phyloP scores from a whole-genome alignment of 2,888 invertebrate species.

The Lacanobia wlatinum region DNA sequence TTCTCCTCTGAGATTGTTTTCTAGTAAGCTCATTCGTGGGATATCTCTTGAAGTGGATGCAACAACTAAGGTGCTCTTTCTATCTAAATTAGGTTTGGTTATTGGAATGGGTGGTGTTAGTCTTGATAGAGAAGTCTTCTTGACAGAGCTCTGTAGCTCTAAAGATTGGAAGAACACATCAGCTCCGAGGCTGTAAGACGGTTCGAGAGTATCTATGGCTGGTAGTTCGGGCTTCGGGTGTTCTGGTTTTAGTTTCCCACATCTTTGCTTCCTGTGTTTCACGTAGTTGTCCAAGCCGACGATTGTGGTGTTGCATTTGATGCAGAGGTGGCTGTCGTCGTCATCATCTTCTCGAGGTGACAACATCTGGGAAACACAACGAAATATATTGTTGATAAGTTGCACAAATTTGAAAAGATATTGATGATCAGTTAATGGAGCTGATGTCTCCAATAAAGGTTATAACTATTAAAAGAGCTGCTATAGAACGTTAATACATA shows the following conservation, averaged over 20 bases:
- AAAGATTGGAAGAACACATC: slow-evolving; percentile 97
- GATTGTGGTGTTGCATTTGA: slow-evolving; percentile 96
- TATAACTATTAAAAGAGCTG: not conserved
- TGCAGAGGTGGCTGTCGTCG: slow-evolving; percentile 96
- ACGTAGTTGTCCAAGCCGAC: slow-evolving; percentile 96
- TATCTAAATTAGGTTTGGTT: slow-evolving; percentile 78
- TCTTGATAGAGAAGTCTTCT: slow-evolving; percentile 89
- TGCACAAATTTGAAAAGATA: not conserved
- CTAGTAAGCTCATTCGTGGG: slow-evolving; percentile 84
- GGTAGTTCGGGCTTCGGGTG: slow-evolving; percentile 77
- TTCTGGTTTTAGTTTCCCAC: slow-evolving; percentile 85
- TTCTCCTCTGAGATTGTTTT: slow-evolving; percentile 88
- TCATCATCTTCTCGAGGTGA: slow-evolving; percentile 92
- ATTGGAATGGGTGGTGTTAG: slow-evolving; percentile 86
- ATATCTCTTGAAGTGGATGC: slow-evolving; percentile 82
- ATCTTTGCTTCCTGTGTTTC: slow-evolving; percentile 94
- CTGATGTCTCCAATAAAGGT: not conserved
- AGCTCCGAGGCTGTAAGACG: slow-evolving; percentile 92
- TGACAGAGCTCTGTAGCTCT: slow-evolving; percentile 94
- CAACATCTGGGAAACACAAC: slow-evolving; percentile 86
- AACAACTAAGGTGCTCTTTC: slow-evolving; percentile 76
- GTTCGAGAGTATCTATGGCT: slow-evolving; percentile 83
- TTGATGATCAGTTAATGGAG: not conserved
- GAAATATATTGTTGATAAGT: not conserved
- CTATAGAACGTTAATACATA: not conserved